Conservation (phyloP, 53 echinoderm and acorn worm genomes). For the Hippasteria phrygiana region DNA sequence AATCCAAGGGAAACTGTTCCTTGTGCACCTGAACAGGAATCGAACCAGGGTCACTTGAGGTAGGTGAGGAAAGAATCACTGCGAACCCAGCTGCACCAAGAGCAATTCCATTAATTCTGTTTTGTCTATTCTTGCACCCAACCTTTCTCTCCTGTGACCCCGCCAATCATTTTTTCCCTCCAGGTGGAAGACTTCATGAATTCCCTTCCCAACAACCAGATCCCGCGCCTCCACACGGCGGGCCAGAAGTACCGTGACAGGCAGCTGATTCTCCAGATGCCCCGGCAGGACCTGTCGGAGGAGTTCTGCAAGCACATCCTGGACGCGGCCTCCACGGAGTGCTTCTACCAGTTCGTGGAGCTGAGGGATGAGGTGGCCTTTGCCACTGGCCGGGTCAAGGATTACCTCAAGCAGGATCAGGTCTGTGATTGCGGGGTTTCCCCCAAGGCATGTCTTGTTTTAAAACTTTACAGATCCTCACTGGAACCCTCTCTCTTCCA, state of each 20-base stretch:
- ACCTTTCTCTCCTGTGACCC: not conserved
- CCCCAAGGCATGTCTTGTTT: too few relatives aligned
- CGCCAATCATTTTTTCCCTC: not conserved
- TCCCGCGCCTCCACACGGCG: slow-evolving; percentile 91
- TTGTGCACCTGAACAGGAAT: too few relatives aligned
- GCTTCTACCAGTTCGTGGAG: slow-evolving; percentile 93
- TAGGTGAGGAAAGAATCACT: too few relatives aligned
- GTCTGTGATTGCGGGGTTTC: too few relatives aligned
- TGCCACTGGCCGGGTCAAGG: slow-evolving; percentile 87
- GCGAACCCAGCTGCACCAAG: too few relatives aligned
- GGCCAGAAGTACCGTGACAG: slow-evolving; percentile 95
- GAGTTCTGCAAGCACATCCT: slow-evolving; percentile 91
- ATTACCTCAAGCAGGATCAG: slow-evolving; percentile 91
- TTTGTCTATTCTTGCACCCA: not conserved
- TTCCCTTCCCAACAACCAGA: slow-evolving; percentile 94
- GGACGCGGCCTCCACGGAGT: slow-evolving; percentile 86
- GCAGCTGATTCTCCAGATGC: slow-evolving; percentile 97
- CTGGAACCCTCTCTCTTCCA: too few relatives aligned
- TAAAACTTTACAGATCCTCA: too few relatives aligned
- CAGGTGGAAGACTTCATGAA: slow-evolving; percentile 99
- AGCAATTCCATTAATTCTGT: too few relatives aligned
- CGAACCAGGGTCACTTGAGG: too few relatives aligned
- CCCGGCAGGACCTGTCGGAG: slow-evolving; percentile 91
- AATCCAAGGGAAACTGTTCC: too few relatives aligned
- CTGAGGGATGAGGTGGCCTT: slow-evolving; percentile 93